Evolutionary conservation across 2,113 vertebrate genomes (phyloP).

Genomic region (Entosphenus tridentatus): DNA sequence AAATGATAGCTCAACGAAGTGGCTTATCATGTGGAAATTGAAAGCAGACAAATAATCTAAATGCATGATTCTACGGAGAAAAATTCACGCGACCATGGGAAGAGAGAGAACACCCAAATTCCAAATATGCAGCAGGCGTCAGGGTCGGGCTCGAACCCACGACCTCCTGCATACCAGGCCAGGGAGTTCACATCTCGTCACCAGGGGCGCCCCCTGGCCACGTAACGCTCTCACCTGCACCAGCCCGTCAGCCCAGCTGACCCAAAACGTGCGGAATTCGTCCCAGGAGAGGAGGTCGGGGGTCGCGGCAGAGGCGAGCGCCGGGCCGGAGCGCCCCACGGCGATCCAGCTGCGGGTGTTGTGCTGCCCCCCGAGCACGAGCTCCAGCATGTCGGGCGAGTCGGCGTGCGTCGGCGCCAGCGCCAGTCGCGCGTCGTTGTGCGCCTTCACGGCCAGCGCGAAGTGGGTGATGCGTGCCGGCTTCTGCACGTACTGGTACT

Average conservation of each 20-base stretch:
- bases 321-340: slow-evolving; percentile 51
- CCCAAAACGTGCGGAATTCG: slow-evolving; percentile 74
- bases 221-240: slow-evolving; percentile 29
- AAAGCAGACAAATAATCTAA: too few species aligned
- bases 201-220: too few species aligned
- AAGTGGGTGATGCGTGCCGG: slow-evolving; percentile 43
- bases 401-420: slow-evolving; percentile 51
- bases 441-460: slow-evolving; percentile 50
- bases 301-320: slow-evolving; percentile 31
- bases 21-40: too few species aligned
- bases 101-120: too few species aligned
- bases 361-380: slow-evolving; percentile 55
- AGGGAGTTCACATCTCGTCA: too few species aligned
- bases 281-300: slow-evolving; percentile 62
- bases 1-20: too few species aligned
- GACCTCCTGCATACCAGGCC: too few species aligned
- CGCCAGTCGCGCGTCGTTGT: slow-evolving; percentile 55
- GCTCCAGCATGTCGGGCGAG: slow-evolving; percentile 50
- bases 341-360: slow-evolving; percentile 64
- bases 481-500: slow-evolving; percentile 72
- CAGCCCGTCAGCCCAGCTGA: slow-evolving; percentile 46
- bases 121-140: too few species aligned
- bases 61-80: too few species aligned
- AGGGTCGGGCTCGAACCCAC: too few species aligned
- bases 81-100: too few species aligned